Base-by-base conservation (phyloP, 2,797 vertebrate genomes). In the Danionella dracula region DNA sequence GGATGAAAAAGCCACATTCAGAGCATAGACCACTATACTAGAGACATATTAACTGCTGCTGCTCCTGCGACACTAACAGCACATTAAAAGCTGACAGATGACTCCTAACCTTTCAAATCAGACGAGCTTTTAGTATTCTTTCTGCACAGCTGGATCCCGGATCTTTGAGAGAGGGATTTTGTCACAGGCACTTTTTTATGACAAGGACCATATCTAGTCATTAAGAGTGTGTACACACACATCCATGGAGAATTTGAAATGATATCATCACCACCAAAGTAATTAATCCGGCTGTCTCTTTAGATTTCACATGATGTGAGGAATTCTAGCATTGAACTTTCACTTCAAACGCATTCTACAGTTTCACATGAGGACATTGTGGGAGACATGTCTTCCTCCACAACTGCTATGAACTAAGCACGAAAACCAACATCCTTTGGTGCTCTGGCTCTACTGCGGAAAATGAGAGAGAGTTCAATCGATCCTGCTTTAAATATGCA, bases 61-160 rank as follows among this genome's bases (percentile, higher is more conserved):
- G 58, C 71, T 76, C 58, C 70, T 57, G 48, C 58, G 69, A 57
- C 68, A 59, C 70, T 75, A 75, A 77, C 40, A 46, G 62, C 70
- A 70, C 66, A 69, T 80, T 72, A 72, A 78, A 73, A 72, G 53
- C 68, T 76, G 72, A 77, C 73, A 76, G 66, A 38, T 29, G 58
- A 79, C 75, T 77, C 74, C 55, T 80, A 64, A 77, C 76, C 77
- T 20, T 17, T 37, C 2, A 17, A 71, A 70, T 55, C 58, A 74
- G 68, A 62, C 50, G 15, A 4, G 48, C 64, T 65, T 49, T 70
- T 58, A 46, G 42, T 67, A 75, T 76, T 77, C 62, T 79, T 74
- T 48, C 42, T 27, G 53, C 70, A 75, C 71, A 76, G 75, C 71
- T 76, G 77, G 75, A 79, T 69, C 60, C 61, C 34, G 13, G 69